Base-by-base conservation (phyloP, 35 echinoderm and acorn worm species). In the Heliocidaris tuberculata region DNA sequence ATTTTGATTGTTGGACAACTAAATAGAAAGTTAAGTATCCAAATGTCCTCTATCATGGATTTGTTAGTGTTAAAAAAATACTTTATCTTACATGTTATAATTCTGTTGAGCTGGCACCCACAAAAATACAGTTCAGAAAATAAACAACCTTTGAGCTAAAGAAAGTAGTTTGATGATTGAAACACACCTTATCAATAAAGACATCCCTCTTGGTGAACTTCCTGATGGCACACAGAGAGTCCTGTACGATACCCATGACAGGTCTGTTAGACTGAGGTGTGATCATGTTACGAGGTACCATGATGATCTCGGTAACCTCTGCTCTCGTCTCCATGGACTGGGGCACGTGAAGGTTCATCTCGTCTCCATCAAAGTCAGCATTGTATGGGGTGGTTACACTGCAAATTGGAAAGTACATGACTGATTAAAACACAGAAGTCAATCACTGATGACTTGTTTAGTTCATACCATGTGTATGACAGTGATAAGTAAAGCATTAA, bases 191-290 rank as follows among this genome's bases (percentile, higher is more conserved):
- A 42, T 96, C 95, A 15, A 99, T 60, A 42, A 99, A 97, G 94
- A 99, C 97, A 90, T 99, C 98, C 91, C 98, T 95, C 60, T 99
- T 99, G 94, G 98, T 99, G 87, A 97, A 99, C 92, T 99, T 99
- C 59, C 98, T 96, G 30, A 96, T 95, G 60, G 97, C 98, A 56
- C 95, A 94, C 31, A 99, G 95, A n/a, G 98, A 99, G 85, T 99
- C 98, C 96, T 99, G 98, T 56, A 99, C 98, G 65, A 99, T 97
- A 96, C 98, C 98, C 98, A 99, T 97, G 94, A 99, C 97, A 27
- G 98, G 98, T 88, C 97, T 95, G 98, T 99, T 99, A 6, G 98
- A 99, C 96, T 99, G 98, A 19, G 98, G 98, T 49, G 98, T 99
- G 70, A 99, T 96, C 50, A 99, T 97, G 95, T 97, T 97, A 54